phyloP scores from a whole-genome alignment of 1,140 invertebrate species.

The Pseudomyrmex cubaensis region DNA sequence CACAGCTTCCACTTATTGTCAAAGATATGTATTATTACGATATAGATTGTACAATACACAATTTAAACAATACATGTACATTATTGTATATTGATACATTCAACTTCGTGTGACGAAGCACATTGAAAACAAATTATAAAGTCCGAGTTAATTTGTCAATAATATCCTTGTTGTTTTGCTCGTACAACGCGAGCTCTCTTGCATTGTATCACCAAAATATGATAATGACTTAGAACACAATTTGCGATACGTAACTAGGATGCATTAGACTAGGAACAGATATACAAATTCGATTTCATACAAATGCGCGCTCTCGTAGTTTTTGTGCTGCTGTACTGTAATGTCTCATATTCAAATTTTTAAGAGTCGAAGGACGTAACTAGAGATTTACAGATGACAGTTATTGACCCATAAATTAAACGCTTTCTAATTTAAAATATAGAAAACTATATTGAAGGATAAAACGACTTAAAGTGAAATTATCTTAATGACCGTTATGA shows the following conservation, averaged over 20 bases:
- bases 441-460: background rate
- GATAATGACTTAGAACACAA: constrained; percentile 30
- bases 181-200: background rate
- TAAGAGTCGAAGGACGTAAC: background rate
- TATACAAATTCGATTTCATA: background rate
- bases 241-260: constrained; percentile 33
- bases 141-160: background rate
- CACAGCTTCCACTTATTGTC: too few relatives aligned
- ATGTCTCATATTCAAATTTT: constrained; percentile 41
- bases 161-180: background rate
- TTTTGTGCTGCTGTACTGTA: background rate
- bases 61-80: too few relatives aligned
- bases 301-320: background rate
- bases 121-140: background rate
- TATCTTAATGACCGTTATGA: background rate
- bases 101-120: too few relatives aligned
- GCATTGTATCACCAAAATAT: background rate
- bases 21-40: too few relatives aligned
- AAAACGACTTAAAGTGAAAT: background rate
- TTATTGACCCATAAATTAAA: background rate
- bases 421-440: background rate
- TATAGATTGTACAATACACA: too few relatives aligned
- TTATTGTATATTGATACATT: too few relatives aligned
- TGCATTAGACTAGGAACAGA: constrained; percentile 15
- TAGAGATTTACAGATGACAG: background rate